Evolutionary conservation across 2,888 invertebrate species (phyloP), one percentile per base, ranked within the genome.

Genomic region (Gastracanthus pulcherrimus): DNA sequence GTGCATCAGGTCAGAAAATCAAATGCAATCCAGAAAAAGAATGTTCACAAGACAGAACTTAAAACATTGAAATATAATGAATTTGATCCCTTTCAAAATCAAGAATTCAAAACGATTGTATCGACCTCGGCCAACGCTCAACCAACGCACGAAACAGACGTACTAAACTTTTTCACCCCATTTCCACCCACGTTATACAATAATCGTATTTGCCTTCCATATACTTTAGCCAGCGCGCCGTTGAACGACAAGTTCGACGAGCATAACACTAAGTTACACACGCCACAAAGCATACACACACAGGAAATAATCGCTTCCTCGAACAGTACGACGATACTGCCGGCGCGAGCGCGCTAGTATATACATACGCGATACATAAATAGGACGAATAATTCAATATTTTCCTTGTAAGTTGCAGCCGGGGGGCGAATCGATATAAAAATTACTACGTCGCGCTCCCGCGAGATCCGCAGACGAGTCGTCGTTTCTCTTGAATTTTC

Each of bases 361-460:
- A 19, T 45, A 13, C 13, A 0, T 6, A n/a, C 45, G 1, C 2
- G 51, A 3, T 23, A 9, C 34, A 19, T 19, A 36, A 62, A 36
- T 60, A 60, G n/a, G 60, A 34, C 16, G 60, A 31, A 31, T 62
- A 62, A 62, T 31, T 69, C 67, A 48, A 48, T 69, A 69, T 69
- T 69, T 69, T 38, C 66, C 66, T n/a, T 2, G 11, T 34, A n/a
- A 62, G 9, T 34, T 62, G 55, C 62, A 11, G 62, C n/a, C n/a
- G n/a, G n/a, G n/a, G n/a, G n/a, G n/a, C 19, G 62, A 19, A 62
- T 62, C 62, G 62, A 36, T 62, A 11, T 9, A 36, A 36, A 62
- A 62, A 62, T 62, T 62, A 36, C 36, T 19, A n/a, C 1, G 9
- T 13, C 36, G 62, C n/a, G 9, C 19, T 36, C 62, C 62, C 62